Conservation (phyloP, 2,113 vertebrate genomes). For the Thermophis baileyi region DNA sequence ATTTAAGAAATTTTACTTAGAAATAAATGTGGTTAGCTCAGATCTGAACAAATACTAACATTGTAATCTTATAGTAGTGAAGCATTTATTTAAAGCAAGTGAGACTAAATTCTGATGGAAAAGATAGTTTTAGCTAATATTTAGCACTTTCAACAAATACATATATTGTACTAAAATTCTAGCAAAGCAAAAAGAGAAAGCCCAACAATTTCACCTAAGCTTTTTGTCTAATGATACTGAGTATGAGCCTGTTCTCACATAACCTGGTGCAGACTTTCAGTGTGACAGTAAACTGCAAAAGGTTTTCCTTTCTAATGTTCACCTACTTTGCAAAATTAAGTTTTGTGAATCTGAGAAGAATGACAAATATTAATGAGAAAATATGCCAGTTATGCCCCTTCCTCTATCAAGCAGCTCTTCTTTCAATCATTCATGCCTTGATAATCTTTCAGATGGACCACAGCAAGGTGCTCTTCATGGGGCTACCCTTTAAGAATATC, state of each 20-base stretch:
- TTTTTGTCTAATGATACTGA: neutral
- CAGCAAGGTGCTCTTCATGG: neutral
- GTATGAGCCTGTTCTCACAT: neutral
- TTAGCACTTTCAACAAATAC: neutral
- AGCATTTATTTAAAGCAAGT: neutral
- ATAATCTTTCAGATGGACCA: neutral
- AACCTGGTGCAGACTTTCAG: neutral
- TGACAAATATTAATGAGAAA: neutral
- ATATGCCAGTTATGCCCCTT: neutral
- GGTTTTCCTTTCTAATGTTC: neutral
- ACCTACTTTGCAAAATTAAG: neutral
- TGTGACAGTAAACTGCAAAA: neutral
- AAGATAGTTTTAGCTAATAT: neutral
- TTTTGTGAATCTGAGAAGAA: neutral
- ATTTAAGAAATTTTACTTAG: neutral
- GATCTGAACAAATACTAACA: neutral
- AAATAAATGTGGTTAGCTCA: neutral
- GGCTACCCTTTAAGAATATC: neutral
- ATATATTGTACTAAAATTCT: neutral
- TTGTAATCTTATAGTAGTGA: neutral
- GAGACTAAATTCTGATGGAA: neutral
- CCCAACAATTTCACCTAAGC: neutral
- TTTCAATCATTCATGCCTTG: neutral
- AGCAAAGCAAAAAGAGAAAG: neutral
- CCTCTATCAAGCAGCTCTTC: neutral